These are phyloP conservation scores for Fistularia commersonii DNA, from an alignment of 2,797 vertebrate genomes.

Conservation along the genomic window DNA sequence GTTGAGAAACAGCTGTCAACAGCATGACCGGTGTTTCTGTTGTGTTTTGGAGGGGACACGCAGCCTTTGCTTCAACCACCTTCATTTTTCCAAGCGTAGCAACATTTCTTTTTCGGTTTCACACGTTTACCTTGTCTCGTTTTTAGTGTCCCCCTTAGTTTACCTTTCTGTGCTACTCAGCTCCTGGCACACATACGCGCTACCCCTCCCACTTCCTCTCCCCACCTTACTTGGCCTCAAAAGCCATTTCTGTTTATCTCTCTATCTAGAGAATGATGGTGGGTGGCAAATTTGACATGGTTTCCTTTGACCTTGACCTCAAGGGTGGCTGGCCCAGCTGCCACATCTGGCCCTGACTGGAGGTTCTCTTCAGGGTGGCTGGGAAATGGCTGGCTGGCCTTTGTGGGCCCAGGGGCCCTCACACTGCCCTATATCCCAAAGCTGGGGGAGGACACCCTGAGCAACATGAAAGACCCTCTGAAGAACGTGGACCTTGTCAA, in stretches of 20 bases:
- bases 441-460: constrained; percentile 56
- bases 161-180: constrained; percentile 24
- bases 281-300: constrained; percentile 76
- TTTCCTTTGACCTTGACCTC: constrained; percentile 79
- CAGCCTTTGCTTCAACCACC: constrained; percentile 31
- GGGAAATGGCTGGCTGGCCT: constrained; percentile 61
- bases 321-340: constrained; percentile 69
- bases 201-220: constrained; percentile 10
- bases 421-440: constrained; percentile 46
- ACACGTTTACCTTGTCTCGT: constrained; percentile 29
- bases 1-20: constrained; percentile 71
- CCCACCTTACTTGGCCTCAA: constrained; percentile 29
- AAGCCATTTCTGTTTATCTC: constrained; percentile 52
- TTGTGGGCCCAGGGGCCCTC: constrained; percentile 61
- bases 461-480: constrained; percentile 63
- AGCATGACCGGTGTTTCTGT: constrained; percentile 51
- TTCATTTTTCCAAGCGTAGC: constrained; percentile 15
- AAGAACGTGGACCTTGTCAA: constrained; percentile 59
- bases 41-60: constrained; percentile 34
- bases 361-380: constrained; percentile 65
- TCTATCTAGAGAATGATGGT: constrained; percentile 62
- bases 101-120: constrained; percentile 6
- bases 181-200: constrained; percentile 7
- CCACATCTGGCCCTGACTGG: constrained; percentile 76
- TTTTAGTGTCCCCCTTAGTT: constrained; percentile 5